Conservation (phyloP, 2,113 vertebrate species). For the Dromiciops gliroides region DNA sequence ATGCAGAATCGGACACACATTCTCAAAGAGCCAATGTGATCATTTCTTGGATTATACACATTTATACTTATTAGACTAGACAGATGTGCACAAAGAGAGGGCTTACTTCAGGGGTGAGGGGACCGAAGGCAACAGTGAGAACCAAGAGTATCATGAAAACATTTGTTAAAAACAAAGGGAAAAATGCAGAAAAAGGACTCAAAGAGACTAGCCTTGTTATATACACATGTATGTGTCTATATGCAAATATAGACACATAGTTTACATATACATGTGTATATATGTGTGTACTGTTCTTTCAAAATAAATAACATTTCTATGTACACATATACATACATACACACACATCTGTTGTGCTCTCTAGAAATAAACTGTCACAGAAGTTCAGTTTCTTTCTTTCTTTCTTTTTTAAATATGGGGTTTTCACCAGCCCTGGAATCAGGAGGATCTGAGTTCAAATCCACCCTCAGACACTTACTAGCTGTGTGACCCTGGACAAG, state of each 20-base stretch:
- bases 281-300: neutral
- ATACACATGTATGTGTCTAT: neutral
- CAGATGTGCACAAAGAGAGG: neutral
- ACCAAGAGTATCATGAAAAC: neutral
- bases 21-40: neutral
- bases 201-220: neutral
- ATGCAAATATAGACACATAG: no score
- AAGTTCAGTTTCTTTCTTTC: neutral
- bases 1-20: neutral
- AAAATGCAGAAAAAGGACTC: neutral
- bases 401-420: neutral
- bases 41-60: neutral
- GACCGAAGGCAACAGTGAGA: neutral
- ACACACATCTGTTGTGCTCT: neutral
- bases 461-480: neutral
- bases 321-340: neutral
- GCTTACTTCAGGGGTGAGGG: neutral
- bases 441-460: no score
- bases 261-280: no score
- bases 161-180: neutral
- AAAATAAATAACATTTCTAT: neutral
- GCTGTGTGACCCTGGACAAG: neutral
- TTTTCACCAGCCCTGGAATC: neutral
- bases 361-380: neutral
- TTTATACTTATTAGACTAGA: no score